Conservation (phyloP, 2,888 invertebrate species). For the Aphidius colemani region DNA sequence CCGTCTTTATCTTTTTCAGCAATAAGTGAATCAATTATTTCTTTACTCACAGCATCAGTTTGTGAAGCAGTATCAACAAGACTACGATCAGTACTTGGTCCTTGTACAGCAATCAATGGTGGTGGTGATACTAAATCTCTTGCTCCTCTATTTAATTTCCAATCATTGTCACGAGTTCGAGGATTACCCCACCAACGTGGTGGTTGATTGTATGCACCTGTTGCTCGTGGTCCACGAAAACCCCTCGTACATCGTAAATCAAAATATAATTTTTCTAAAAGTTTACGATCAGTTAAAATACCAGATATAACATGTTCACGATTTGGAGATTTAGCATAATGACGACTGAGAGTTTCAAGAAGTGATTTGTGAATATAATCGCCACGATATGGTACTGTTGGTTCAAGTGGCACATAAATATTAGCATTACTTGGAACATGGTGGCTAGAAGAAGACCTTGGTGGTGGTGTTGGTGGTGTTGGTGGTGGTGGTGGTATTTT, state of each 20-base stretch:
- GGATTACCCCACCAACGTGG: slow-evolving; percentile 48
- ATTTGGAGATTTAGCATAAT: slow-evolving; percentile 70
- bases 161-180: slow-evolving; percentile 39
- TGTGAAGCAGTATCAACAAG: slow-evolving; percentile 66
- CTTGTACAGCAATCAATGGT: slow-evolving; percentile 71
- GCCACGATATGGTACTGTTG: slow-evolving; percentile 57
- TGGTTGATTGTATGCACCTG: slow-evolving; percentile 53
- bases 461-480: no score
- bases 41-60: slow-evolving; percentile 67
- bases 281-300: slow-evolving; percentile 73
- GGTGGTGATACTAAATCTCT: slow-evolving; percentile 63
- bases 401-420: no score
- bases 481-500: no score
- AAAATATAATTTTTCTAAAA: slow-evolving; percentile 75
- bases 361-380: slow-evolving; percentile 67
- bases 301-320: slow-evolving; percentile 74
- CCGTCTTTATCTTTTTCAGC: slow-evolving; percentile 63
- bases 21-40: slow-evolving; percentile 62
- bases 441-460: no score
- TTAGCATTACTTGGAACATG: no score
- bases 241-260: slow-evolving; percentile 72
- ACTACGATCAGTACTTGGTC: slow-evolving; percentile 65
- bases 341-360: slow-evolving; percentile 70
- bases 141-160: slow-evolving; percentile 34
- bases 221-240: slow-evolving; percentile 60